Conservation (phyloP, 2,888 invertebrate genomes). For the Tanytarsus gracilentus region DNA sequence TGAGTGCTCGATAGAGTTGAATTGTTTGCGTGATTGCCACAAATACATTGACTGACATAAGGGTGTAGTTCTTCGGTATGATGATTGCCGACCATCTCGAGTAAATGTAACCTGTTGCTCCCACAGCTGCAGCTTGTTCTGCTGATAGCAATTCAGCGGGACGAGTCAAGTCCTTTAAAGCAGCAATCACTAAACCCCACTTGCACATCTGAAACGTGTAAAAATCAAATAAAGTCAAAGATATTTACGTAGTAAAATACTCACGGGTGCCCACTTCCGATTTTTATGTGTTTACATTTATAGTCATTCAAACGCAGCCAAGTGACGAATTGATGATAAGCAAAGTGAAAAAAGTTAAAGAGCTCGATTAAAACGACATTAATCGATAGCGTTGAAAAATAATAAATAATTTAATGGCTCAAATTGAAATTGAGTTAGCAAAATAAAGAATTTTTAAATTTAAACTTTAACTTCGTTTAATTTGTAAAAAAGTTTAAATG, state of each 20-base stretch:
- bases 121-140: constrained; percentile 13
- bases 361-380: too few relatives aligned
- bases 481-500: too few relatives aligned
- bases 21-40: constrained; percentile 25
- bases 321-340: too few relatives aligned
- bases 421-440: too few relatives aligned
- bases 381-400: too few relatives aligned
- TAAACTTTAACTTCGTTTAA: too few relatives aligned
- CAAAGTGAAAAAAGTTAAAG: too few relatives aligned
- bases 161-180: constrained; percentile 8
- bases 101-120: constrained; percentile 17
- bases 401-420: too few relatives aligned
- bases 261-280: neutral
- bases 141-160: constrained; percentile 14
- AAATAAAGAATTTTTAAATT: too few relatives aligned
- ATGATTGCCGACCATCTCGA: constrained; percentile 22
- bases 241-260: neutral
- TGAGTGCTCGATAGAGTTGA: constrained; percentile 12
- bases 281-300: neutral
- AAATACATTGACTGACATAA: constrained; percentile 22
- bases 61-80: constrained; percentile 21
- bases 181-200: constrained; percentile 26
- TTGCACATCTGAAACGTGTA: constrained; percentile 3
- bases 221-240: neutral
- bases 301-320: too few relatives aligned